Percentiles rank a stretch among this genome's conserved stretches.
Conservation (phyloP, 2,797 vertebrate genomes). For the Xenops minutus region DNA sequence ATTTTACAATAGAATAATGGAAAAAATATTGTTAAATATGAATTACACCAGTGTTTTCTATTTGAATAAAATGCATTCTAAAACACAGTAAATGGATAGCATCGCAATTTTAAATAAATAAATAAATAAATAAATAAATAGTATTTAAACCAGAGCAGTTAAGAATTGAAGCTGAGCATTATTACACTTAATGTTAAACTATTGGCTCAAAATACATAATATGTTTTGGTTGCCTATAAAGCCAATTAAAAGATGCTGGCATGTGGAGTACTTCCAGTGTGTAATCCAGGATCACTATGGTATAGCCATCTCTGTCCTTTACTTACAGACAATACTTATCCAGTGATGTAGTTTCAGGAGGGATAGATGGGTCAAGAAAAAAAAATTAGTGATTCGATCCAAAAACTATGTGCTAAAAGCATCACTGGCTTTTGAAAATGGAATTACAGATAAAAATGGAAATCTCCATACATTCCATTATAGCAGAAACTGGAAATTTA, state of each 20-base stretch:
- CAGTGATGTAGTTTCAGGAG: not conserved
- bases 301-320: not conserved
- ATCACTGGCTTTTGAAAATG: not conserved
- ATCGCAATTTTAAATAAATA: not conserved
- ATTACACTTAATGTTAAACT: not conserved
- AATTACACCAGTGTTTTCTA: fast-evolving
- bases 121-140: too few species aligned
- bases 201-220: not conserved
- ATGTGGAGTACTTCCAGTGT: not conserved
- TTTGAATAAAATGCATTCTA: not conserved
- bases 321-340: not conserved
- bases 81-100: not conserved
- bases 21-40: not conserved
- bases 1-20: not conserved
- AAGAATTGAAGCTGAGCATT: not conserved
- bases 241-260: not conserved
- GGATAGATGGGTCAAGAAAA: not conserved
- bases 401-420: not conserved
- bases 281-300: fast-evolving
- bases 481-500: not conserved
- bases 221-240: not conserved
- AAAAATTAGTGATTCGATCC: not conserved
- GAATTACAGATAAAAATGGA: not conserved
- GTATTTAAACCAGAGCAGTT: not conserved
- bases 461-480: not conserved